These are phyloP conservation scores for Ptychadena robeensis DNA, from an alignment of 2,797 vertebrate genomes.

Conservation along the genomic window DNA sequence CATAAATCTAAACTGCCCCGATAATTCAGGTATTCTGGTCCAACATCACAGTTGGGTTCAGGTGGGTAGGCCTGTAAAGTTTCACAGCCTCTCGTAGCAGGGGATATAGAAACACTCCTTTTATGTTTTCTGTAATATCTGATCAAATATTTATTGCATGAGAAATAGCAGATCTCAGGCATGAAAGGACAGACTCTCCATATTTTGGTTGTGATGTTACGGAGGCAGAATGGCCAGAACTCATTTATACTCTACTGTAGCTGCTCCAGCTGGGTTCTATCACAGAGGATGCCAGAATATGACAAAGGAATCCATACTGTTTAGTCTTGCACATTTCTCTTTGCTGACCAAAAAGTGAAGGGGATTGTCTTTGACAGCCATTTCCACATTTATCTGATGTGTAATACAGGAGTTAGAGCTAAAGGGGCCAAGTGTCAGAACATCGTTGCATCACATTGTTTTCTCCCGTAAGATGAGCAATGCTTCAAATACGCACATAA, in stretches of 20 bases:
- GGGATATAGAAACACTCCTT: too few relatives aligned
- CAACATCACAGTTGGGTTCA: too few relatives aligned
- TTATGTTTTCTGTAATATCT: too few relatives aligned
- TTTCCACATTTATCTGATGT: conserved; percentile 26
- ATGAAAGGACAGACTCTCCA: not conserved
- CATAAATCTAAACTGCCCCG: too few relatives aligned
- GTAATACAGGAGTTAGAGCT: conserved; percentile 41
- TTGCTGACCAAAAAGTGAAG: conserved; percentile 40
- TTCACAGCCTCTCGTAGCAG: too few relatives aligned
- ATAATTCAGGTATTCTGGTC: too few relatives aligned
- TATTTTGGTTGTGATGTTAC: not conserved
- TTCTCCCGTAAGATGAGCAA: not conserved
- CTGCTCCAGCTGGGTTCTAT: conserved; percentile 39
- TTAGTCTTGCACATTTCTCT: conserved; percentile 59
- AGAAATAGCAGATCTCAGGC: not conserved
- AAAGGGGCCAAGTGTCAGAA: conserved; percentile 6
- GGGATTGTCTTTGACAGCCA: conserved; percentile 30
- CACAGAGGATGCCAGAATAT: conserved; percentile 31
- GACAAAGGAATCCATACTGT: conserved; percentile 51
- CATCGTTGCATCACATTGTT: not conserved
- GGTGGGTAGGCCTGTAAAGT: too few relatives aligned
- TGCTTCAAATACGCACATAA: not conserved
- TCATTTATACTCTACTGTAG: conserved; percentile 34
- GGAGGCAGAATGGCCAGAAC: not conserved
- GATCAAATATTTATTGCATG: not conserved